A percentile compares a stretch with the other conserved stretches of the same genome.
phyloP scores from a whole-genome alignment of 1,140 invertebrate genomes.

The Xylocopa sonorina region DNA sequence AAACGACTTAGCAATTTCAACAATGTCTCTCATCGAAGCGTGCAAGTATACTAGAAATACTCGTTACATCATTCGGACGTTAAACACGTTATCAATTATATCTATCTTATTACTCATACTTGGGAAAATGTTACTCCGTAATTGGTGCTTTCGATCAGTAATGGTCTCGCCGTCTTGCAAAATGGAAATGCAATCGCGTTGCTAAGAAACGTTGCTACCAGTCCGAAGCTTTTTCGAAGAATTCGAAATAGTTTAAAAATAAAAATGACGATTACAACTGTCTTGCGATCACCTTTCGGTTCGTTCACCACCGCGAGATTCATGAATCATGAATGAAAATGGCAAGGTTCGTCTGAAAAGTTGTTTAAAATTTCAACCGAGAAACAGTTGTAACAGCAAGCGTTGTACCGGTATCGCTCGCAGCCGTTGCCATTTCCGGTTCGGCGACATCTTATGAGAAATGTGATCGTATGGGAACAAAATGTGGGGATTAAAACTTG shows the following conservation, averaged over 20 bases:
- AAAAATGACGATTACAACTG: no score
- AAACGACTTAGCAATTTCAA: background rate
- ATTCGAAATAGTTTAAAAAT: no score
- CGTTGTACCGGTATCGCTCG: background rate
- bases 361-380: background rate
- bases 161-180: no score
- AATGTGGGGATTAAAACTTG: background rate
- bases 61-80: no score
- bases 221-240: no score
- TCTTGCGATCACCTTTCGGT: slow-evolving; percentile 23
- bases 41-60: background rate
- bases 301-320: slow-evolving; percentile 9
- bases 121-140: no score
- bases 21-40: background rate
- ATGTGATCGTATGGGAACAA: background rate
- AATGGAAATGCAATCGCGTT: no score
- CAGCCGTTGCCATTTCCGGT: slow-evolving; percentile 16
- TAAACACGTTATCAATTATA: no score
- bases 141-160: no score
- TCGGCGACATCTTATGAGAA: background rate
- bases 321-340: slow-evolving; percentile 30
- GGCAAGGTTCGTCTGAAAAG: slow-evolving; percentile 11
- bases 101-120: no score
- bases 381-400: background rate
- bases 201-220: no score